Evolutionary conservation across 2,888 invertebrate species (phyloP), one percentile per base, ranked within the genome.

Genomic region (Mesochorus sp.): DNA sequence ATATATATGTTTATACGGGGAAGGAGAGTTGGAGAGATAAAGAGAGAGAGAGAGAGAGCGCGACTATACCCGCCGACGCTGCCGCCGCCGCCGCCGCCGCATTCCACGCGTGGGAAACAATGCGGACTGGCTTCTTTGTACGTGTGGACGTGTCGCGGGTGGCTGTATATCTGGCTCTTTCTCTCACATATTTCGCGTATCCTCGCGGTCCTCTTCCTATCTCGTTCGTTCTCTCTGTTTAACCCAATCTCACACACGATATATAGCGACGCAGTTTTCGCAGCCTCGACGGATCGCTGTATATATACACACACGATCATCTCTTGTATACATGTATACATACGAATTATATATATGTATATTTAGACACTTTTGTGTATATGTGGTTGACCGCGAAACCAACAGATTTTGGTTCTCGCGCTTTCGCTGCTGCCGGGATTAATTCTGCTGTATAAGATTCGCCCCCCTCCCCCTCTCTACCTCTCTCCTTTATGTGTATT

Each of bases 41-140:
- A 73, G 68, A 64, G 64, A 55, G 59, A 34, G 51, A 67, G 39
- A 42, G 77, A 70, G 80, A 78, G 79, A 77, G 82, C 83, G 83
- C 83, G 80, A 83, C 81, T 73, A 68, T 75, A 83, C 80, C 81
- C 84, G 82, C 75, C 72, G 80, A 74, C 76, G 77, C 79, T 80
- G 74, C 70, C 67, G 83, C 88, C 84, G 82, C 75, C 72, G 80
- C 71, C 76, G 77, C 79, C 81, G 74, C 70, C 67, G 83, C 88
- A 89, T 89, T 89, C 89, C 87, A 85, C 82, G 83, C 89, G 88
- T 89, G 89, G 88, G 89, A 89, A 89, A 89, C 89, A 89, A 89
- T 89, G 88, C 85, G 83, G 88, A 79, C 83, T 83, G 82, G 86
- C 87, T 88, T 88, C 88, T 89, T 88, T 87, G 87, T 88, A 85